Base-by-base conservation (phyloP, 2,113 vertebrate genomes). In the Dicentrarchus labrax region DNA sequence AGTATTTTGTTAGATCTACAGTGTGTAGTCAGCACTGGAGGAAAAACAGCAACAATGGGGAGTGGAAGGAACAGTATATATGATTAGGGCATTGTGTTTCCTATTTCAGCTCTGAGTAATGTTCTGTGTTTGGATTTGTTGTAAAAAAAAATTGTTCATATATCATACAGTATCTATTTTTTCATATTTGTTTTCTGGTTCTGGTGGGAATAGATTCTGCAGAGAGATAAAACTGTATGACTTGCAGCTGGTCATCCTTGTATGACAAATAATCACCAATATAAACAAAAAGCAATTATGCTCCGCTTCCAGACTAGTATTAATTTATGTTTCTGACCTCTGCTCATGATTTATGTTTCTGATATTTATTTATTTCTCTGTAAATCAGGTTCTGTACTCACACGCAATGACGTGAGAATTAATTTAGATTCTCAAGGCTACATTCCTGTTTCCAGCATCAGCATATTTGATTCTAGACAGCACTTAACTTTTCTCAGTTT, bases 211-310 rank as follows among this genome's bases (percentile, higher is more conserved):
- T 76, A 15, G 45, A 72, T 77, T 74, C 19, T 68, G 54, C 21
- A n/a, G 4, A 72, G 50, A 76, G 39, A 78, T 61, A 67, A 69
- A 79, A 66, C 56, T 86, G 56, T 59, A 21, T 12, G 16, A 74
- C 71, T 54, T 77, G 76, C 71, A 74, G 71, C 71, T 82, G 78
- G 60, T 65, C 72, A 67, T 87, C 80, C 68, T 84, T 71, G 62
- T 62, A 43, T 5, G 12, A 64, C 67, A 74, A 86, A 84, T 79
- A 84, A 80, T 74, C 70, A 75, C 41, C 13, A 78, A 43, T 43
- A 84, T 86, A 82, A 90, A 84, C 78, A 76, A 5, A 56, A 81
- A 76, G 21, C 50, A 50, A 72, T 65, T 51, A 56, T 65, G 17
- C 41, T 61, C 53, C 1, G 2, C 54, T 82, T 80, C 21, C 19